Base-by-base conservation (phyloP, 2,113 vertebrate genomes). In the Zapus hudsonius region DNA sequence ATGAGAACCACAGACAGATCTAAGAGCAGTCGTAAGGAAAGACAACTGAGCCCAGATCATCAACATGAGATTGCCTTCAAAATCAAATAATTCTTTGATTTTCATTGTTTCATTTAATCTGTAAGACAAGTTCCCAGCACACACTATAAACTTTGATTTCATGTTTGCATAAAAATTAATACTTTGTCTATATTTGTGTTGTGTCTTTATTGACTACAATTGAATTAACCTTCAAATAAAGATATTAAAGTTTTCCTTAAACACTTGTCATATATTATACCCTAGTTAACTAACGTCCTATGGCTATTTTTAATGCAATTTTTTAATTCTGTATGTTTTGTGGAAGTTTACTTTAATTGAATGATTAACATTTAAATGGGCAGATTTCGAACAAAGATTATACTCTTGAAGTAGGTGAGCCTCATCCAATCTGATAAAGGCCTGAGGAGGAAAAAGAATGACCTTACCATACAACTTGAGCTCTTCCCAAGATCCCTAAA, bases 41-140 rank as follows among this genome's bases (percentile, higher is more conserved):
- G 87, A 94, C 84, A 94, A 97, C 94, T 90, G 94, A 95, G 92
- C 93, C 89, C 82, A 89, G 93, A 94, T 93, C 93, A 96, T 97
- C 96, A 92, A 89, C 80, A 94, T 95, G 95, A 95, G 95, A 95
- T 95, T 93, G 93, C 85, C 85, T 97, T 97, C 92, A 93, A 96
- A 97, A 98, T 97, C 97, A 98, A 98, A 96, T 85, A 93, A 96
- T 95, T 90, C 94, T 97, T 92, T 98, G 97, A 98, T 95, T 98
- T 97, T 96, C 96, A 96, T 94, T 97, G 90, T 96, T 96, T 97
- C 96, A 29, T 93, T 92, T 93, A 74, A 94, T 92, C 84, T 94
- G 36, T 84, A 81, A 90, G n/a, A 91, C 59, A 11, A 40, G 38
- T 90, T 89, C 38, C 93, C 79, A 85, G 92, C 89, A 93, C 92